Conservation (phyloP, 2,113 vertebrate genomes). For the Crotalus tigris region DNA sequence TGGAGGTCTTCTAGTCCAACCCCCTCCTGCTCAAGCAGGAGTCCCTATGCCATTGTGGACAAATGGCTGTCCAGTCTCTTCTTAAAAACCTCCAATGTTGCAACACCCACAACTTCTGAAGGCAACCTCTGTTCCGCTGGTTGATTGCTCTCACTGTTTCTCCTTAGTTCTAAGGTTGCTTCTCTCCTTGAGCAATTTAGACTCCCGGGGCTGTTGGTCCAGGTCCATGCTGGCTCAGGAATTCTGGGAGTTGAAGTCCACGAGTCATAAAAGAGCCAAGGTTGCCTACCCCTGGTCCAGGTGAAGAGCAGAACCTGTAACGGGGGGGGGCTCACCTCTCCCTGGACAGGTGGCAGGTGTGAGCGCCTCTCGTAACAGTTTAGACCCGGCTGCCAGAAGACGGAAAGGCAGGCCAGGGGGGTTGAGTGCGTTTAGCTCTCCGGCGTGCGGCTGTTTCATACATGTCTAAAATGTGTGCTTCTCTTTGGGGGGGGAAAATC, state of each 20-base stretch:
- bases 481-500: neutral
- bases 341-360: neutral
- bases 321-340: neutral
- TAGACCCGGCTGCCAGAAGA: neutral
- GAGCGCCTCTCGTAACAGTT: neutral
- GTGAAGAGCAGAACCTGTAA: neutral
- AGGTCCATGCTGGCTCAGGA: no score
- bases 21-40: neutral
- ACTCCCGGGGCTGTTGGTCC: no score
- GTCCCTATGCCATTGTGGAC: no score
- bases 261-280: no score
- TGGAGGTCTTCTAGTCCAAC: neutral
- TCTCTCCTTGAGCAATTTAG: neutral
- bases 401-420: neutral
- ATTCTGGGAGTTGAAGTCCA: no score
- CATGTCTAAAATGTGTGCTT: no score
- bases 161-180: neutral
- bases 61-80: no score
- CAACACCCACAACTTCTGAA: neutral
- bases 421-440: neutral
- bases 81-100: no score
- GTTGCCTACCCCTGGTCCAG: no score
- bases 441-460: accelerated
- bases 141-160: neutral
- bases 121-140: neutral